A percentile compares a stretch with the other conserved stretches of the same genome.
phyloP scores from a whole-genome alignment of 1,140 invertebrate species.

The Leptopilina clavipes region DNA sequence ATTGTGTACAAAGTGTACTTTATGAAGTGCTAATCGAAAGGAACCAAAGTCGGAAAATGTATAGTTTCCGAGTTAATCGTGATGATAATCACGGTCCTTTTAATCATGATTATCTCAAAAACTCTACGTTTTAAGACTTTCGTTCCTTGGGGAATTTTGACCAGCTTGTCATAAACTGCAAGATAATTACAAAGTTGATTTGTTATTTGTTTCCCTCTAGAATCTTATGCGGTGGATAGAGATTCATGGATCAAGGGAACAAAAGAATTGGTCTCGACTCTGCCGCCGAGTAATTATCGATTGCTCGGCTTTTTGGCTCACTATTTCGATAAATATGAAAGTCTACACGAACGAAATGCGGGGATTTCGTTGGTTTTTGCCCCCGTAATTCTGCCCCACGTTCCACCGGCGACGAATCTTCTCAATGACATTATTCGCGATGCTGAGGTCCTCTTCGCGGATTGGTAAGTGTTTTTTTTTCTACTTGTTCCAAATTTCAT shows the following conservation, averaged over 20 bases:
- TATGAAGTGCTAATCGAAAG: too few relatives aligned
- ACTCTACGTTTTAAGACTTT: too few relatives aligned
- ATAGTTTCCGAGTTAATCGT: too few relatives aligned
- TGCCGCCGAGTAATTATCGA: constrained; percentile 68
- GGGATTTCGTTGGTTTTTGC: constrained; percentile 70
- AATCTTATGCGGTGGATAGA: constrained; percentile 61
- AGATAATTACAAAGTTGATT: too few relatives aligned
- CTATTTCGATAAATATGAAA: constrained; percentile 72
- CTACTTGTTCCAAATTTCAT: not conserved
- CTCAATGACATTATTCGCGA: constrained; percentile 68
- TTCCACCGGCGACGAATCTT: constrained; percentile 69
- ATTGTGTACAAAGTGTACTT: too few relatives aligned
- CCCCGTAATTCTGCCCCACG: constrained; percentile 71
- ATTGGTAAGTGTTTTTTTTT: constrained; percentile 52
- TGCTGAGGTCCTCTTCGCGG: constrained; percentile 64
- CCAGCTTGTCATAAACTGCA: too few relatives aligned
- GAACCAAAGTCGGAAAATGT: too few relatives aligned
- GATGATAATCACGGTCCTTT: too few relatives aligned
- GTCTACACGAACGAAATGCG: constrained; percentile 65
- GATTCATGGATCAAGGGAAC: constrained; percentile 68
- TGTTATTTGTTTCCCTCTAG: constrained; percentile 50
- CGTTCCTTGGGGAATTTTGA: too few relatives aligned
- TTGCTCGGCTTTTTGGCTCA: constrained; percentile 71
- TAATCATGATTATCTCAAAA: too few relatives aligned
- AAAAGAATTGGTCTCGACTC: constrained; percentile 63